Evolutionary conservation across 2,888 invertebrate species (phyloP), one percentile per base, ranked within the genome.

Genomic region (Apamea monoglypha): DNA sequence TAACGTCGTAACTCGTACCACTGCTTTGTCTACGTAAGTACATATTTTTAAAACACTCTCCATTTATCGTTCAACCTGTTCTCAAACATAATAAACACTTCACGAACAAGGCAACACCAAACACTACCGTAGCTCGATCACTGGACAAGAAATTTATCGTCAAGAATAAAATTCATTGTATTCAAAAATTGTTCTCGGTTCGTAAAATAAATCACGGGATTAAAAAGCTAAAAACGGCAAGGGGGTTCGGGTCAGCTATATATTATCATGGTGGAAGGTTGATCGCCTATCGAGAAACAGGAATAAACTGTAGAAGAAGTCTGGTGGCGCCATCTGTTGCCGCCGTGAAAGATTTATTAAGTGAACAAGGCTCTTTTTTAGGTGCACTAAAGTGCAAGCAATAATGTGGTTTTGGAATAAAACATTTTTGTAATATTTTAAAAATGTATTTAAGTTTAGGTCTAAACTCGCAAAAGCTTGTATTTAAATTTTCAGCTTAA

Each of bases 151-250:
- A 88, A 91, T 82, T 88, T 88, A 91, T 89, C 79, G 88, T 80
- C 80, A 83, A 87, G 90, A 92, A 92, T 91, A 91, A 90, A 90
- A 91, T 90, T 90, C 87, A 90, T 91, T 92, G 90, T 91, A 92
- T 92, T 93, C 91, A 92, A 92, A 92, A 92, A 92, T 90, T 91
- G 92, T 91, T 92, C 89, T 88, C 87, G 88, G 89, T 89, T 83
- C 88, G 88, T 83, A 83, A 87, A 85, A 93, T 94, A 94, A 94
- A 94, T 94, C 94, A 93, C 88, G 79, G 91, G 93, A 94, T 94
- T 94, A 94, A 94, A 94, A 94, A 93, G 91, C 92, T 91, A 91
- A 90, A 92, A 92, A 91, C 89, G 92, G 90, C 88, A 86, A 90
- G 89, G 88, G 90, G 89, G 89, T 89, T 47, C 84, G 92, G 93